phyloP scores from a whole-genome alignment of 2,888 invertebrate species.

The Diplolepis rosae region DNA sequence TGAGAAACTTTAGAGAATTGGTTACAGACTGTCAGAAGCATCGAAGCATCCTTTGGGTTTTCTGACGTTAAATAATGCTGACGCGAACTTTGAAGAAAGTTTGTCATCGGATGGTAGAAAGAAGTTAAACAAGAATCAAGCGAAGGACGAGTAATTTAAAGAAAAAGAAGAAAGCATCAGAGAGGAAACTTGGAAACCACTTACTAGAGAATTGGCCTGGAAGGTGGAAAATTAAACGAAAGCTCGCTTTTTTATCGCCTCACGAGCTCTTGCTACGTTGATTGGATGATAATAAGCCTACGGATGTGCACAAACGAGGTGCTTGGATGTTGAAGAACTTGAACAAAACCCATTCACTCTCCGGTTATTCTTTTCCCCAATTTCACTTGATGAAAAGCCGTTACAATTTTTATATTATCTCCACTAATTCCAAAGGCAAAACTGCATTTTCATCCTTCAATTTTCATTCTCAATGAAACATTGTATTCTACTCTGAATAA shows the following conservation, averaged over 20 bases:
- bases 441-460: constrained; percentile 18
- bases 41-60: constrained; percentile 22
- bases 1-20: constrained; percentile 4
- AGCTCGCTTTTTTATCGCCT: constrained; percentile 30
- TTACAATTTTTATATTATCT: constrained; percentile 1
- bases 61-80: constrained; percentile 32
- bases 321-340: constrained; percentile 46
- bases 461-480: constrained; percentile 16
- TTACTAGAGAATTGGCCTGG: constrained; percentile 33
- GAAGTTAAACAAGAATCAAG: constrained; percentile 29
- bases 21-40: constrained; percentile 26
- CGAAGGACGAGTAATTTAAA: constrained; percentile 38
- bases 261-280: constrained; percentile 39
- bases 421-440: neutral
- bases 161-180: constrained; percentile 13
- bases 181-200: constrained; percentile 38
- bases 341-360: constrained; percentile 33
- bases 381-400: constrained; percentile 20
- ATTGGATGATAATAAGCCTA: constrained; percentile 52
- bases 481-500: neutral
- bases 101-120: constrained; percentile 9
- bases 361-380: constrained; percentile 31
- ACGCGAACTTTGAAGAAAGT: constrained; percentile 19
- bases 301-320: constrained; percentile 36
- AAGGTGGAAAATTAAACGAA: constrained; percentile 37